Evolutionary conservation across 1,140 invertebrate species (phyloP), one percentile per base, ranked within the genome.

Genomic region (Plutomurus gul): DNA sequence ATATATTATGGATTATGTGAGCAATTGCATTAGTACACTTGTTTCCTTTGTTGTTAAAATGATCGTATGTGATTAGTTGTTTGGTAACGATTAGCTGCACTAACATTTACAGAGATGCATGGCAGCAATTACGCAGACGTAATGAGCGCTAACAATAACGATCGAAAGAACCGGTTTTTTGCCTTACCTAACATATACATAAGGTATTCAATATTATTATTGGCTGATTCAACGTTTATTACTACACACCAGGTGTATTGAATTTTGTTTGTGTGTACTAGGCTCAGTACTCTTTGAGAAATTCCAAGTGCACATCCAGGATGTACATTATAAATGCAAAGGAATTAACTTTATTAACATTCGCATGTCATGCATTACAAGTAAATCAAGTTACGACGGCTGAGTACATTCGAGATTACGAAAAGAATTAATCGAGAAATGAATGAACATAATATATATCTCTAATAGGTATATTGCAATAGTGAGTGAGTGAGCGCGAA

Each of bases 31-130:
- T n/a, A 25, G 3, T 5, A 1, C 18, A 1, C 1, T 33, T 33
- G 18, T 36, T 65, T 65, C 36, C 0, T 65, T 7, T 36, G 22
- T n/a, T 22, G 27, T 27, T 36, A 30, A 33, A 18, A 30, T 51
- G 33, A 33, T 65, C 22, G 27, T 65, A 27, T 65, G 27, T 65
- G 56, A 65, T 65, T 65, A 65, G 56, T 65, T 16, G 36, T 65
- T 65, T 65, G 36, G 56, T 36, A 36, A 30, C 36, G 56, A 65
- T 65, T 65, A 65, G 56, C n/a, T 65, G 36, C 2, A 65, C 56
- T 30, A 65, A 65, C 56, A 65, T 65, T 65, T 65, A 65, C 56
- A 65, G 56, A 65, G 56, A 65, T 65, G 56, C 56, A 36, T 65
- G 16, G 56, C 30, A 65, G 7, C 16, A 65, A 60, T 36, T 60